Percentiles rank a stretch among this genome's conserved stretches.
phyloP scores from a whole-genome alignment of 1,140 invertebrate species.

The Plodia interpunctella region DNA sequence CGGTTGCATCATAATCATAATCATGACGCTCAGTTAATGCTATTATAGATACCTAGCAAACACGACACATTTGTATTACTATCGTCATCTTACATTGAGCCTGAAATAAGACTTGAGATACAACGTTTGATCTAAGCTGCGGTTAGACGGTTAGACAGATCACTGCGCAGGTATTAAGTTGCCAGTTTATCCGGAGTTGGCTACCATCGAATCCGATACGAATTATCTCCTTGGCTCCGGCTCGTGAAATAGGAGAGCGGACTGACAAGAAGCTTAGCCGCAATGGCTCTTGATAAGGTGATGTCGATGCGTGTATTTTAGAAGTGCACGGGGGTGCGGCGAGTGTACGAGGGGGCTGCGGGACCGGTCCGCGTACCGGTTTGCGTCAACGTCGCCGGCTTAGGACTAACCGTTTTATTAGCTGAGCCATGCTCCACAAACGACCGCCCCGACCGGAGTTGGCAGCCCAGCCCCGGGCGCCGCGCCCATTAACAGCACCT shows the following conservation, averaged over 20 bases:
- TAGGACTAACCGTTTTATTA: conserved; percentile 72
- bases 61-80: background rate
- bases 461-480: conserved; percentile 37
- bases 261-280: conserved; percentile 57
- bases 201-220: conserved; percentile 53
- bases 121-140: conserved; percentile 50
- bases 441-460: conserved; percentile 39
- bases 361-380: conserved; percentile 69
- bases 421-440: conserved; percentile 66
- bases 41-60: background rate
- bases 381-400: conserved; percentile 59
- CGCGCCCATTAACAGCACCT: conserved; percentile 33
- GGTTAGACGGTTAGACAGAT: conserved; percentile 59
- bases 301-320: conserved; percentile 66
- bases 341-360: conserved; percentile 26
- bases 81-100: background rate
- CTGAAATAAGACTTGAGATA: background rate
- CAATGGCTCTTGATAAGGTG: conserved; percentile 61
- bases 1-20: conserved; percentile 45
- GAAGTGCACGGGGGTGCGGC: conserved; percentile 40
- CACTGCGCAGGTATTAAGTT: conserved; percentile 45
- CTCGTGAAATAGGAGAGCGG: conserved; percentile 64
- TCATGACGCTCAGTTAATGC: conserved; percentile 5
- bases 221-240: conserved; percentile 34
- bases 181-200: conserved; percentile 49